Evolutionary conservation across 23 tunicate species (phyloP), one percentile per base, ranked within the genome.

Genomic region (Trididemnum nubilum): DNA sequence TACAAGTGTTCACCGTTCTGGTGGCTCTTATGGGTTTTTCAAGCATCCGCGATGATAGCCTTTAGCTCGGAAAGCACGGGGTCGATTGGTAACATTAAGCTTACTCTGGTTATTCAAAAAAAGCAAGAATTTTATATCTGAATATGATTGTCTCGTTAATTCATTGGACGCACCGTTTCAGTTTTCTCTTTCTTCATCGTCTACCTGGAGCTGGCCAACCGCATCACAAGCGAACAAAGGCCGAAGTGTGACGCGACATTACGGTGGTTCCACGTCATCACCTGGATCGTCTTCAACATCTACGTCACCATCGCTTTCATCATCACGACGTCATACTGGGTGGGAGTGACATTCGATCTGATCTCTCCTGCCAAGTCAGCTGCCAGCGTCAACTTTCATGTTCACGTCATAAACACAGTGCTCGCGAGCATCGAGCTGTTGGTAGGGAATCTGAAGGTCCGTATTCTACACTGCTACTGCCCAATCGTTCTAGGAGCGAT

Each of bases 331-430:
- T 18, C 77, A 4, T 87, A 87, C 66, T 87, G 85, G 85, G 28
- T 81, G 27, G 91, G 85, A 24, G 69, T 49, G 35, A 28, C 57
- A 2, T 78, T 66, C 31, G 67, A 64, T 34, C 81, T 80, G 23
- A 59, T 87, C 23, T 81, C 44, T 1, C 73, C 81, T 0, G 35
- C 66, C 32, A 73, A 73, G 27, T 80, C 91, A 24, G n/a, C 40
- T 0, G 4, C 73, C 2, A 63, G 63, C 23, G 60, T 87, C 26
- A 87, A 80, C 66, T 23, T 81, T 2, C 91, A 87, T 40, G 91
- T 87, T 23, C 91, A 87, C 69, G 81, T 58, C 39, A 81, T 87
- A 2, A 73, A 73, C 85, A 31, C 64, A 12, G 77, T 87, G 36
- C 81, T 87, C 22, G 63, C 80, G 2, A 1, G 72, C 52, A 38